Percentiles rank a stretch among this genome's conserved stretches.
Conservation (phyloP, 2,888 invertebrate species). For the Ichneumon xanthorius region DNA sequence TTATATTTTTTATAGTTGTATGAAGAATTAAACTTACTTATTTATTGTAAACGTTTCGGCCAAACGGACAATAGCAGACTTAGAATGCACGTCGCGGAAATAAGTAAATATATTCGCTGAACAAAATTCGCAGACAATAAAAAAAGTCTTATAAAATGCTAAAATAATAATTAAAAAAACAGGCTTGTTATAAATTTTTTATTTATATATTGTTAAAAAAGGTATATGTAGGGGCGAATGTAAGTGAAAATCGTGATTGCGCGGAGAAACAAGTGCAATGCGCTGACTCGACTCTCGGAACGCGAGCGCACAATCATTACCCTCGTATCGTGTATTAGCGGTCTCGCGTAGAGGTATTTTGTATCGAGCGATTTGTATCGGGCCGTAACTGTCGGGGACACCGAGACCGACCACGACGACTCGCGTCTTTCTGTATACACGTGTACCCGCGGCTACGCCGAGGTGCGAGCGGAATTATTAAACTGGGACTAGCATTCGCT, state of each 20-base stretch:
- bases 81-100: no score
- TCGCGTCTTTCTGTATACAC: constrained; percentile 51
- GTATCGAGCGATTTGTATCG: constrained; percentile 9
- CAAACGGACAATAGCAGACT: not conserved
- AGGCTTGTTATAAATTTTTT: no score
- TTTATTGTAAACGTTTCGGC: not conserved
- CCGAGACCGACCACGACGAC: constrained; percentile 34
- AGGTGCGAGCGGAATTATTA: constrained; percentile 61
- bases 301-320: constrained; percentile 45
- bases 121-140: no score
- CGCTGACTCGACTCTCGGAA: constrained; percentile 52
- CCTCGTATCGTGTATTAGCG: constrained; percentile 15
- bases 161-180: no score
- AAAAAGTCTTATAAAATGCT: no score
- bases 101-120: no score
- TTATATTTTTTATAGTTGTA: no score
- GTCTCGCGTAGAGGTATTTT: not conserved
- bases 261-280: constrained; percentile 44
- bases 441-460: constrained; percentile 55
- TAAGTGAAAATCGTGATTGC: constrained; percentile 50
- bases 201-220: not conserved
- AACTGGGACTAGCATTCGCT: constrained; percentile 43
- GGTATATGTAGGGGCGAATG: not conserved
- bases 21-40: not conserved
- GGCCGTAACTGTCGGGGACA: constrained; percentile 9